Conservation (phyloP, 1,140 invertebrate genomes). For the Drosophila mayri region DNA sequence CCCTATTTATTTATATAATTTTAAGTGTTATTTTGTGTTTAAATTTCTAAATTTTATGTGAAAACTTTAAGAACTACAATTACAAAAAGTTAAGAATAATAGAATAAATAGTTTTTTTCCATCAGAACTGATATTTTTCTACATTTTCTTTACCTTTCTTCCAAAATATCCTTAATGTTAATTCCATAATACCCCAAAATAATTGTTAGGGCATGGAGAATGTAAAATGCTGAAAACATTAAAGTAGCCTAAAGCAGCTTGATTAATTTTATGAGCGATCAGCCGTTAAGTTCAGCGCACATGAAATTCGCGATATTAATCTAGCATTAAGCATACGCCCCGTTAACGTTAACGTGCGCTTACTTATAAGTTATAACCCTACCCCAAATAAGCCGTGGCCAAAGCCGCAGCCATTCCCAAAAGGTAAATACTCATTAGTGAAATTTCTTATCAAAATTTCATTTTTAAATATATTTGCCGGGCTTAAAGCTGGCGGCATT, state of each 20-base stretch:
- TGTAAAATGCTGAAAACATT: conserved; percentile 56
- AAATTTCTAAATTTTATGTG: no score
- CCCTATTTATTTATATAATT: background rate
- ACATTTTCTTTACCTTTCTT: background rate
- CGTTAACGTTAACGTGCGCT: conserved; percentile 47
- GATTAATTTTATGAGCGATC: conserved; percentile 85
- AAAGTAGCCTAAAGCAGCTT: conserved; percentile 84
- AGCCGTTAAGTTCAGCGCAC: conserved; percentile 84
- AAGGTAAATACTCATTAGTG: conserved; percentile 83
- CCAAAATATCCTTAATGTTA: background rate
- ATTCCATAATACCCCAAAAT: background rate
- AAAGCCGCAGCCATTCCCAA: conserved; percentile 36
- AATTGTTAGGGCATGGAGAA: conserved; percentile 28
- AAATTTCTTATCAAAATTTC: conserved; percentile 61
- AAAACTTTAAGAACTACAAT: no score
- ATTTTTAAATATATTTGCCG: conserved; percentile 13
- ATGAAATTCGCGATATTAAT: conserved; percentile 76
- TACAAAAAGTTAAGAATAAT: no score
- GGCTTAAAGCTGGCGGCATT: conserved; percentile 45
- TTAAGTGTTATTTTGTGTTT: background rate
- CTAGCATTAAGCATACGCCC: conserved; percentile 83
- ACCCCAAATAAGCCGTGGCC: conserved; percentile 42
- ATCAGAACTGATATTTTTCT: no score
- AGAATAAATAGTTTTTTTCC: no score
- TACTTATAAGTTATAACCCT: conserved; percentile 46